phyloP scores from a whole-genome alignment of 2,797 vertebrate genomes.

The Odontamblyopus lacepedii region DNA sequence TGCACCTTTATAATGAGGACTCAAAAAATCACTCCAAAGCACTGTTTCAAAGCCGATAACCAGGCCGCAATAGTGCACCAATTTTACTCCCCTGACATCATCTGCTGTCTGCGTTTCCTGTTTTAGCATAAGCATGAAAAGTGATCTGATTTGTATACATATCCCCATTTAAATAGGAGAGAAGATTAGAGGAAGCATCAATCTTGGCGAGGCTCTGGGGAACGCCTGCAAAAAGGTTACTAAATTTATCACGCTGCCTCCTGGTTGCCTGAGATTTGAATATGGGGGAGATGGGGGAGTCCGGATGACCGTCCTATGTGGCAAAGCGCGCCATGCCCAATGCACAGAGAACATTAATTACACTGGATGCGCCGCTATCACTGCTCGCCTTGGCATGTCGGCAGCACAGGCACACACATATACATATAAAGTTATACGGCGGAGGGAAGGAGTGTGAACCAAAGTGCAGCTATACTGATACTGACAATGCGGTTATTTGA shows the following conservation, averaged over 20 bases:
- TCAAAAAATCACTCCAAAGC: slow-evolving; percentile 21
- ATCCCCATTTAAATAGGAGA: slow-evolving; percentile 71
- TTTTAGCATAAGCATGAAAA: slow-evolving; percentile 70
- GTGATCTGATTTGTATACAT: slow-evolving; percentile 74
- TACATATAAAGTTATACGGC: background rate
- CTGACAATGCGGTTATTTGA: background rate
- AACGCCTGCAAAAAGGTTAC: slow-evolving; percentile 74
- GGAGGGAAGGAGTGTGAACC: background rate
- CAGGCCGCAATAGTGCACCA: slow-evolving; percentile 35
- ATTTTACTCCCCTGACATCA: slow-evolving; percentile 48
- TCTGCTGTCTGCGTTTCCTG: slow-evolving; percentile 57
- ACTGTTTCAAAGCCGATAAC: slow-evolving; percentile 41
- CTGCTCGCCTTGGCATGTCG: slow-evolving; percentile 10
- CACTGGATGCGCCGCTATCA: slow-evolving; percentile 16
- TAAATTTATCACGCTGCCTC: slow-evolving; percentile 78
- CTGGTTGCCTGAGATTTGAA: slow-evolving; percentile 71
- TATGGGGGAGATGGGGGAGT: slow-evolving; percentile 47
- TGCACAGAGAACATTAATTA: slow-evolving; percentile 65
- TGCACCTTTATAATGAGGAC: slow-evolving; percentile 6
- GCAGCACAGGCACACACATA: slow-evolving; percentile 1
- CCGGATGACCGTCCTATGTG: slow-evolving; percentile 66
- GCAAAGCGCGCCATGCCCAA: slow-evolving; percentile 48
- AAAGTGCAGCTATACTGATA: background rate
- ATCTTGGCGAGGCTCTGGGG: slow-evolving; percentile 69
- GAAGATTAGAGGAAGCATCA: slow-evolving; percentile 75